Percentiles rank a stretch among this genome's conserved stretches.
Evolutionary conservation across 2,113 vertebrate genomes (phyloP).

Genomic region (Hyaena hyaena): DNA sequence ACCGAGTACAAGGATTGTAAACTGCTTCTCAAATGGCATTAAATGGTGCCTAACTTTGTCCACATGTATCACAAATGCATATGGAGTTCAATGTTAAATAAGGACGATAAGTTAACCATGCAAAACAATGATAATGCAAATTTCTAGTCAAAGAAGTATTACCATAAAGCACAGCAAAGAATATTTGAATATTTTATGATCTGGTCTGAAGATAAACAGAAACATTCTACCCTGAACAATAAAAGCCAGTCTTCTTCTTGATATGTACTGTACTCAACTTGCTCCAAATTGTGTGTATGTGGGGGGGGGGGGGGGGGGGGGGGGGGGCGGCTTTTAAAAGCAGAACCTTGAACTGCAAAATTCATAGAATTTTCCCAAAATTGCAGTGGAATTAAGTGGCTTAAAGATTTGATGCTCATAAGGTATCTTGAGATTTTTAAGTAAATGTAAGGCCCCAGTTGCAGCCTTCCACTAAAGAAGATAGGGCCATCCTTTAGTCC

Average conservation of each 20-base stretch:
- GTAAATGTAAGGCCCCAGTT: neutral
- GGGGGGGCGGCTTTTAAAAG: neutral
- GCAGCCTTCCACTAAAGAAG: neutral
- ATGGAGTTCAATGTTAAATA: neutral
- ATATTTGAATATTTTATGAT: neutral
- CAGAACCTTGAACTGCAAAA: slow-evolving; percentile 27
- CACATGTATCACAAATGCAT: neutral
- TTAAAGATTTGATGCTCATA: neutral
- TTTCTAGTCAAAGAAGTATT: slow-evolving; percentile 50
- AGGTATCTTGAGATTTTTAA: slow-evolving; percentile 29
- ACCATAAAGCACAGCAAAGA: neutral
- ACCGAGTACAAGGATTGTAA: slow-evolving; percentile 49
- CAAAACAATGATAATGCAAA: slow-evolving; percentile 62
- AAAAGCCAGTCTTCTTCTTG: neutral
- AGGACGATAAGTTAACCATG: slow-evolving; percentile 18
- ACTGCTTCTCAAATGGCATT: neutral
- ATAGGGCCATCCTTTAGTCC: neutral
- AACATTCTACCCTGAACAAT: neutral
- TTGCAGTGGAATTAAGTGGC: neutral
- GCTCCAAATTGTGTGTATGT: neutral
- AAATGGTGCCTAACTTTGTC: neutral
- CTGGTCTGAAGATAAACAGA: neutral
- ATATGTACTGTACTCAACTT: neutral
- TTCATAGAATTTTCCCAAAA: neutral
- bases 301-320: too few relatives aligned